Conservation (phyloP, 1,140 invertebrate species). For the Contarinia nasturtii region DNA sequence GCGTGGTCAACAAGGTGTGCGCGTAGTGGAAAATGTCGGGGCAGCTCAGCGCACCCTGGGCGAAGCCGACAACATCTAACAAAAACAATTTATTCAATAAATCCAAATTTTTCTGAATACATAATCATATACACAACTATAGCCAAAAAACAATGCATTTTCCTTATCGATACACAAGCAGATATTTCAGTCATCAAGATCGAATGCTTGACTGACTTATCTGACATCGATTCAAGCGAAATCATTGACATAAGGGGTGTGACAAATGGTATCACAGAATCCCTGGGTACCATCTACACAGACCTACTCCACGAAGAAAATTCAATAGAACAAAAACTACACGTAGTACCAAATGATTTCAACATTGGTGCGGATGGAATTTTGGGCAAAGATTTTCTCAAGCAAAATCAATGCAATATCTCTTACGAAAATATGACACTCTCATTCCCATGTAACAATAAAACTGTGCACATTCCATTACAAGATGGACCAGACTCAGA, state of each 20-base stretch:
- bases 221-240: background rate
- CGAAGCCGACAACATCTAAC: too few species aligned
- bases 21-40: too few species aligned
- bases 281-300: background rate
- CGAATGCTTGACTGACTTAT: background rate
- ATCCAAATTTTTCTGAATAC: background rate
- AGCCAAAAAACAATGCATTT: background rate
- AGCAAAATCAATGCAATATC: background rate
- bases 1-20: too few species aligned
- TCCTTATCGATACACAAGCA: background rate
- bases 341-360: background rate
- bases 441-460: background rate
- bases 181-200: background rate
- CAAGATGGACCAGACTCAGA: background rate
- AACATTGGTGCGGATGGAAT: background rate
- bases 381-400: background rate
- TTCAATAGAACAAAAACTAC: background rate
- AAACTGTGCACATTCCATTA: background rate
- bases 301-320: background rate
- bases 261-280: background rate
- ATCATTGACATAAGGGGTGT: background rate
- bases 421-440: background rate
- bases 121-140: background rate
- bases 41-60: too few species aligned
- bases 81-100: too few species aligned